Conservation (phyloP, 2,113 vertebrate genomes). For the Sprattus sprattus region DNA sequence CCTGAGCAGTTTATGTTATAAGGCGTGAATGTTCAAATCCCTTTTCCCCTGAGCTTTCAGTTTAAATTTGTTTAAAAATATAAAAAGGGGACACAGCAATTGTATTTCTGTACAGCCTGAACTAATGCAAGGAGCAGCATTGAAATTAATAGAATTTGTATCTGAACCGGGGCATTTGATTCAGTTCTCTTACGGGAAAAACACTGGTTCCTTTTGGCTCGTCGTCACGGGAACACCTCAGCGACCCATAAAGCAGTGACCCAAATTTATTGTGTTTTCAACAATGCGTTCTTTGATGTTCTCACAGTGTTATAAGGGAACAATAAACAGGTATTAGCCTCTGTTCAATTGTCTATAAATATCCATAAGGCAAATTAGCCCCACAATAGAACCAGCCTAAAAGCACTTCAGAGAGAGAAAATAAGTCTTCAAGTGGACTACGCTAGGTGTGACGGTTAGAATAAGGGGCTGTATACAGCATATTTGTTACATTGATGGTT, state of each 20-base stretch:
- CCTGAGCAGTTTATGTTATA: background rate
- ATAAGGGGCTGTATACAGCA: background rate
- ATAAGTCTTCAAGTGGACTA: background rate
- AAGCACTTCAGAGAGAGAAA: background rate
- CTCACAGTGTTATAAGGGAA: background rate
- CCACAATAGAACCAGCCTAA: background rate
- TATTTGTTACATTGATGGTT: background rate
- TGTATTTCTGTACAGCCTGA: too few species aligned
- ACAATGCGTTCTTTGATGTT: background rate
- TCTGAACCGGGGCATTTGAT: background rate
- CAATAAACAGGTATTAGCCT: background rate
- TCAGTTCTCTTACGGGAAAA: background rate
- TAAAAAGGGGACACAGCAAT: background rate
- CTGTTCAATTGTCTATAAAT: background rate
- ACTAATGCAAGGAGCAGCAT: background rate
- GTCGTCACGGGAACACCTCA: background rate
- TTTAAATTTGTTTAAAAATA: background rate
- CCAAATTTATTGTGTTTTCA: background rate
- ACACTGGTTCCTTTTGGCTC: background rate
- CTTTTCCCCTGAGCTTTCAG: background rate
- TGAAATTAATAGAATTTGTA: background rate
- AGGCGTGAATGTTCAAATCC: background rate
- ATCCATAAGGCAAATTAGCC: background rate
- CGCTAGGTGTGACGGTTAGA: background rate
- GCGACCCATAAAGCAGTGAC: background rate